These are phyloP conservation scores for Morelia viridis DNA, from an alignment of 2,797 vertebrate genomes.

Conservation along the genomic window DNA sequence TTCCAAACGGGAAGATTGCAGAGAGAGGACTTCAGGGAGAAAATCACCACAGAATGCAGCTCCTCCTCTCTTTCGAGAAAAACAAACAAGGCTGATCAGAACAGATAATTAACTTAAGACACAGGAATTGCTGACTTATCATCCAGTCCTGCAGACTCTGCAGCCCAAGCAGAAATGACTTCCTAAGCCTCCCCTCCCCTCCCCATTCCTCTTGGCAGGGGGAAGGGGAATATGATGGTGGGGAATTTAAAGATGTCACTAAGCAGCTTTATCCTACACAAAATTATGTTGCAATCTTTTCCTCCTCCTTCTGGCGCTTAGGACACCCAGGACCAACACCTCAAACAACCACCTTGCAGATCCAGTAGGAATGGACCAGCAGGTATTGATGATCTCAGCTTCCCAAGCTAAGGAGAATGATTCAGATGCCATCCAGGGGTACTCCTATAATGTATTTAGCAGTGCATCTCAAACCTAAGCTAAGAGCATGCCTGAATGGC, in stretches of 20 bases:
- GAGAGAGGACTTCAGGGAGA: background rate
- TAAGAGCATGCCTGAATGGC: background rate
- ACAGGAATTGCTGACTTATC: background rate
- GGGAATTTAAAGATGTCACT: background rate
- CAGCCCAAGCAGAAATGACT: background rate
- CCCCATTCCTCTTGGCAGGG: fast-evolving
- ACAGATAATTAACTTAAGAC: fast-evolving
- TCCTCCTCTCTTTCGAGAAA: background rate
- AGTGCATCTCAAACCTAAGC: background rate
- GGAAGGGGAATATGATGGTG: background rate
- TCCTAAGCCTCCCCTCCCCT: background rate
- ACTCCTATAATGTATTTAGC: background rate
- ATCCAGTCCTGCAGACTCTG: slow-evolving; percentile 11
- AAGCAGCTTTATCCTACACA: background rate
- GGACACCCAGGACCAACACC: background rate
- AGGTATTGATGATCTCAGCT: background rate
- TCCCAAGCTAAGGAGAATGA: background rate
- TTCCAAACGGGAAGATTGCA: background rate
- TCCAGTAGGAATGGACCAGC: background rate
- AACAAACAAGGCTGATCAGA: background rate
- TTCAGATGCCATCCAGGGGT: background rate
- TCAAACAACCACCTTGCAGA: too few relatives aligned
- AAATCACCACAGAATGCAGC: background rate
- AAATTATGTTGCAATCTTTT: background rate
- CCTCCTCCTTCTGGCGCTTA: background rate